Conservation (phyloP, 2,888 invertebrate species). For the Norana najaformis region DNA sequence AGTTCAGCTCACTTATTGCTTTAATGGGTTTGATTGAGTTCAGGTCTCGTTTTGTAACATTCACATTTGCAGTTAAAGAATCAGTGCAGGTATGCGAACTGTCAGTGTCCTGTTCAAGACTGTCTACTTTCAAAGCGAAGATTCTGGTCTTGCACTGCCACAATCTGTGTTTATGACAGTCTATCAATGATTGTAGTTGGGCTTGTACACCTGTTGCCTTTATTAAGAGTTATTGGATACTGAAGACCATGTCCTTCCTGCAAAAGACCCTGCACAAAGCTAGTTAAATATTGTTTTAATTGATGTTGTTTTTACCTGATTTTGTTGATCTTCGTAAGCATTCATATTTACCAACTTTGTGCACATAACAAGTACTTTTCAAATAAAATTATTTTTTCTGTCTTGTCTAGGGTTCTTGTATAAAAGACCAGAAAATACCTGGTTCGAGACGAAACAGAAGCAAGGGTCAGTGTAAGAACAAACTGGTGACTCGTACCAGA, state of each 20-base stretch:
- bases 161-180: not conserved
- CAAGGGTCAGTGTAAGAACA: not conserved
- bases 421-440: not conserved
- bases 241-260: too few relatives aligned
- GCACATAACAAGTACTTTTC: too few relatives aligned
- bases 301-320: too few relatives aligned
- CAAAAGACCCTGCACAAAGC: too few relatives aligned
- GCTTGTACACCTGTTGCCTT: not conserved
- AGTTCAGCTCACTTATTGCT: not conserved
- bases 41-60: too few relatives aligned
- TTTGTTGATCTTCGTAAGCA: too few relatives aligned
- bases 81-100: not conserved
- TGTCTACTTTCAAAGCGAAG: not conserved
- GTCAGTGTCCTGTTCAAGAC: not conserved
- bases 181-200: not conserved
- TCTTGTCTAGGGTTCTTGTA: not conserved
- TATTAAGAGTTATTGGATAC: not conserved
- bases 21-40: not conserved
- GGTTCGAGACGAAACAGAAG: constrained; percentile 3
- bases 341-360: too few relatives aligned
- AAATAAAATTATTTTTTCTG: too few relatives aligned
- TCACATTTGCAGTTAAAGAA: not conserved
- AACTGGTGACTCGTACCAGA: not conserved
- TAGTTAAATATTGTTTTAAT: too few relatives aligned
- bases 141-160: not conserved